Base-by-base conservation (phyloP, 2,888 invertebrate species). In the Apocheima hispidaria region DNA sequence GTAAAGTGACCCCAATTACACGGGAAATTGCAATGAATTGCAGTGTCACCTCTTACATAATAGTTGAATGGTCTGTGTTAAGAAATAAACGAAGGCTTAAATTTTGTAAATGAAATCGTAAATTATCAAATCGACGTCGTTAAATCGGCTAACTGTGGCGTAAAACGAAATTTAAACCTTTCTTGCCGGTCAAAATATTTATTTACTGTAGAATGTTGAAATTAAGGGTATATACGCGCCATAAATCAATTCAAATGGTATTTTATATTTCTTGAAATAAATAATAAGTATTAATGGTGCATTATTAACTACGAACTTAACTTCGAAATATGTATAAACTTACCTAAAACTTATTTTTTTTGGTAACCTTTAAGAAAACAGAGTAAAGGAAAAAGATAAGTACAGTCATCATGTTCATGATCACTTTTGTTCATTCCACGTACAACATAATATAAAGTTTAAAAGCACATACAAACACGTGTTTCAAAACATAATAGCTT, bases 51-150 rank as follows among this genome's bases (percentile, higher is more conserved):
- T n/a, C n/a, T n/a, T n/a, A n/a, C n/a, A n/a, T n/a, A n/a, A n/a
- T n/a, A n/a, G n/a, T n/a, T n/a, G n/a, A n/a, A n/a, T n/a, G n/a
- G n/a, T n/a, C n/a, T 14, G 43, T 16, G 46, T 40, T 52, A 12
- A 49, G 28, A 56, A 58, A 56, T 58, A 52, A 51, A 16, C 23
- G 14, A 30, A 12, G 23, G 6, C 20, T 35, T 50, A 14, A 36
- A 36, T 52, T 14, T 53, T 35, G 18, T 26, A 43, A 64, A 64
- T 62, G 43, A 62, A 53, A 44, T 56, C 54, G 43, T 67, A 57
- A 60, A 64, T 67, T 60, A 40, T 49, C 12, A 62, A 64, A 57
- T 62, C 35, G 26, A n/a, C 35, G 35, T 36, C 35, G 35, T 36
- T 14, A 14, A 16, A 10, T 30, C 12, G 0, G 4, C 14, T 40